Conservation (phyloP, 2,888 invertebrate genomes). For the Ophion costatus region DNA sequence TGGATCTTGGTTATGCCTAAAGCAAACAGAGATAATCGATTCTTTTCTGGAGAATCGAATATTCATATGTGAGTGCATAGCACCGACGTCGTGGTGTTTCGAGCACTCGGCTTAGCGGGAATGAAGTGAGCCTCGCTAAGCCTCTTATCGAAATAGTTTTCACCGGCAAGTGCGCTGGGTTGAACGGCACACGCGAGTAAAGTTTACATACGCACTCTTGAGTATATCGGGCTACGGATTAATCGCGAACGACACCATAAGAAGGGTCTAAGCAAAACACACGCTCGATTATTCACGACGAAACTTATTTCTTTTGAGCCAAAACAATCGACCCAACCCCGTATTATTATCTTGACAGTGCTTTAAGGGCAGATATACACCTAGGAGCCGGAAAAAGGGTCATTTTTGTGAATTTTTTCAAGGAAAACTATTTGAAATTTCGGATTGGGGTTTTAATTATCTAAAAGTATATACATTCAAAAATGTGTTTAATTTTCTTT, state of each 20-base stretch:
- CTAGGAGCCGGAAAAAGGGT: too few relatives aligned
- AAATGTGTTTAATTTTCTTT: too few relatives aligned
- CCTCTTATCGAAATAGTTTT: conserved; percentile 60
- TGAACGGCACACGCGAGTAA: conserved; percentile 53
- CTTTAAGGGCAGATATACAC: too few relatives aligned
- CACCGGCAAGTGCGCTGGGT: conserved; percentile 36
- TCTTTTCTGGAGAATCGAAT: conserved; percentile 52
- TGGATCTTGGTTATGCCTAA: too few relatives aligned
- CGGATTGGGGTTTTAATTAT: too few relatives aligned
- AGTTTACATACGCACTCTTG: conserved; percentile 52
- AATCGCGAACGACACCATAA: conserved; percentile 58
- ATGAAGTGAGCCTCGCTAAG: conserved; percentile 48
- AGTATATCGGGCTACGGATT: conserved; percentile 63
- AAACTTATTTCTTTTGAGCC: conserved; percentile 40
- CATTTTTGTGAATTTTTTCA: too few relatives aligned
- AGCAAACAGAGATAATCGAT: conserved; percentile 39
- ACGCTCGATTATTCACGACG: conserved; percentile 55
- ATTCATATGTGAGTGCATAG: conserved; percentile 55
- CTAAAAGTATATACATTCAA: too few relatives aligned
- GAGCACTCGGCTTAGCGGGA: conserved; percentile 12
- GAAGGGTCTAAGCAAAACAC: conserved; percentile 5
- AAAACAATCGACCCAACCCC: conserved; percentile 24
- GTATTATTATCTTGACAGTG: not conserved
- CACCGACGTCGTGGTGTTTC: conserved; percentile 37
- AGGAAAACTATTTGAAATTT: too few relatives aligned